Conservation (phyloP, 1,140 invertebrate species). For the Formica selysi region DNA sequence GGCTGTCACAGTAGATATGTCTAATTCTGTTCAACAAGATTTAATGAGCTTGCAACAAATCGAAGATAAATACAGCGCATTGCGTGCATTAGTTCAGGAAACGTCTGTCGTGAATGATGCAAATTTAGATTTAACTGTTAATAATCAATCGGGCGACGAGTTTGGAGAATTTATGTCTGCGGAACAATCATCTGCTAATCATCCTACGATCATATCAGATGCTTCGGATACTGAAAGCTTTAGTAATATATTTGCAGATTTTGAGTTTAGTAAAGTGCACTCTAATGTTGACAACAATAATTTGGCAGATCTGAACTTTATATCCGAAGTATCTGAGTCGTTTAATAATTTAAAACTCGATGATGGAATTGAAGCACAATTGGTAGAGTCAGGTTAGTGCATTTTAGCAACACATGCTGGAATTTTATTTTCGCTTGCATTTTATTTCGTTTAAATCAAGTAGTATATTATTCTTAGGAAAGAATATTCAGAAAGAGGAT, state of each 20-base stretch:
- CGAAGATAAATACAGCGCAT: slow-evolving; percentile 86
- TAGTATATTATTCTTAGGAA: slow-evolving; percentile 77
- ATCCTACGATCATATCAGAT: slow-evolving; percentile 57
- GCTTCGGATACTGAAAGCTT: slow-evolving; percentile 72
- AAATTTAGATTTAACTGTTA: slow-evolving; percentile 66
- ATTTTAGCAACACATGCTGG: neutral
- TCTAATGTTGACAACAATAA: slow-evolving; percentile 66
- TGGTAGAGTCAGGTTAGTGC: slow-evolving; percentile 52
- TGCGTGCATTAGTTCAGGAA: slow-evolving; percentile 84
- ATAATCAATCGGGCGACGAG: slow-evolving; percentile 83
- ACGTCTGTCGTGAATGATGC: slow-evolving; percentile 60
- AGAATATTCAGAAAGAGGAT: slow-evolving; percentile 82
- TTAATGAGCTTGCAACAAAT: slow-evolving; percentile 83
- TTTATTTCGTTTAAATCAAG: slow-evolving; percentile 50
- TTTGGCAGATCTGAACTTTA: slow-evolving; percentile 74
- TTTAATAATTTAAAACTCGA: slow-evolving; percentile 82
- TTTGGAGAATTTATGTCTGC: slow-evolving; percentile 88
- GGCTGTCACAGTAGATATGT: slow-evolving; percentile 64
- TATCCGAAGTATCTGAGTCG: slow-evolving; percentile 82
- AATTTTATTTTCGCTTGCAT: slow-evolving; percentile 46
- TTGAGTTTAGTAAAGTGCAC: slow-evolving; percentile 79
- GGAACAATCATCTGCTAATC: slow-evolving; percentile 73
- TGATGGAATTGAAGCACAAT: slow-evolving; percentile 62
- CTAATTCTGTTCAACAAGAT: slow-evolving; percentile 76
- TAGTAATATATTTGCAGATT: slow-evolving; percentile 82